A percentile compares a stretch with the other conserved stretches of the same genome.
Evolutionary conservation across 2,888 invertebrate genomes (phyloP).

Genomic region (Polietes domitor): DNA sequence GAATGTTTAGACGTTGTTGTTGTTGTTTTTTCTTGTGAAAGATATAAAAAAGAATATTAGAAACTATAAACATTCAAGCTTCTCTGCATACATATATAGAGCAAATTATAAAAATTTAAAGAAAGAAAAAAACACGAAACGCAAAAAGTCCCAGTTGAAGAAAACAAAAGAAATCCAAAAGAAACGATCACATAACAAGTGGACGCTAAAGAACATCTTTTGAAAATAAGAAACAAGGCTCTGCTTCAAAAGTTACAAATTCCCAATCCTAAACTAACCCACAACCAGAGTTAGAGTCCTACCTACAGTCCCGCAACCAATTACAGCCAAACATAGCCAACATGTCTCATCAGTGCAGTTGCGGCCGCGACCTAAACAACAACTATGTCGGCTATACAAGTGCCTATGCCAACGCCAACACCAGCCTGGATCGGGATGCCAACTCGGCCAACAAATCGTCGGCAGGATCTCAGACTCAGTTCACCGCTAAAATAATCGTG

Average conservation of each 20-base stretch:
- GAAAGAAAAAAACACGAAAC: slow-evolving; percentile 14
- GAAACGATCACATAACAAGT: not conserved
- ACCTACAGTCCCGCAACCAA: not conserved
- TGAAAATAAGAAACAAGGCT: not conserved
- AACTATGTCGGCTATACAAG: slow-evolving; percentile 80
- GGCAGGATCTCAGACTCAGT: slow-evolving; percentile 80
- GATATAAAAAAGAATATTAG: slow-evolving; percentile 32
- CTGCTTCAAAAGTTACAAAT: not conserved
- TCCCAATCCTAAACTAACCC: not conserved
- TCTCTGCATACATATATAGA: not conserved
- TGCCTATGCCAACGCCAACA: slow-evolving; percentile 79
- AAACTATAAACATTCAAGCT: not conserved
- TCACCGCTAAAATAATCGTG: slow-evolving; percentile 88
- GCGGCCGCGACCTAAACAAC: slow-evolving; percentile 81
- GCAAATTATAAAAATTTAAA: not conserved
- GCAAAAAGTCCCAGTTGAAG: slow-evolving; percentile 10
- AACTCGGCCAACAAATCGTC: slow-evolving; percentile 70
- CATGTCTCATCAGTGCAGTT: slow-evolving; percentile 81
- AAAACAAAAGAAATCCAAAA: not conserved
- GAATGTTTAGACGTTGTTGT: slow-evolving; percentile 4
- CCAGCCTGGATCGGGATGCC: slow-evolving; percentile 77
- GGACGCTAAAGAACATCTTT: slow-evolving; percentile 1
- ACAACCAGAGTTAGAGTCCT: not conserved
- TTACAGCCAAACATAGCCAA: slow-evolving; percentile 65
- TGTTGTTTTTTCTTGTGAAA: slow-evolving; percentile 32